Evolutionary conservation across 1,140 invertebrate genomes (phyloP).

Genomic region (Drosophila nebulosa): DNA sequence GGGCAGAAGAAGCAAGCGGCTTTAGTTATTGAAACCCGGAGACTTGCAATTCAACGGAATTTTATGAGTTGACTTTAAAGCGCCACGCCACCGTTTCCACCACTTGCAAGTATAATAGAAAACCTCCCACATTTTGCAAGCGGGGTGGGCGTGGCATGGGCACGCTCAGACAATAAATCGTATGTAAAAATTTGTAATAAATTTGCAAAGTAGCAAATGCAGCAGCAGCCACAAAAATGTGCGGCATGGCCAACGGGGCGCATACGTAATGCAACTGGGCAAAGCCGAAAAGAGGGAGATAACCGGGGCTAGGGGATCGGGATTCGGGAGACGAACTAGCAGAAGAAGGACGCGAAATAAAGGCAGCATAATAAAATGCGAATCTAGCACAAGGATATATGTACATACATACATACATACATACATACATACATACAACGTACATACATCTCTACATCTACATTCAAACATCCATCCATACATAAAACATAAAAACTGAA

Average conservation of each 20-base stretch:
- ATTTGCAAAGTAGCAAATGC: conserved; percentile 77
- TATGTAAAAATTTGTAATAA: conserved; percentile 79
- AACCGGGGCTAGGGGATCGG: neutral
- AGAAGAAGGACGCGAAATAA: neutral
- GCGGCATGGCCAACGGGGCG: conserved; percentile 46
- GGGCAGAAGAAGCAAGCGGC: conserved; percentile 24
- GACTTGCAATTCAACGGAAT: conserved; percentile 14
- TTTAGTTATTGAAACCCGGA: conserved; percentile 58
- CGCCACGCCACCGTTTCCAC: conserved; percentile 3
- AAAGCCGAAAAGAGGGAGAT: conserved; percentile 6
- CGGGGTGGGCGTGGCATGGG: conserved; percentile 1
- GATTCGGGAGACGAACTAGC: conserved; percentile 1
- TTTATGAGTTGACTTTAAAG: conserved; percentile 33
- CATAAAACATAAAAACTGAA: neutral
- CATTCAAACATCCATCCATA: neutral
- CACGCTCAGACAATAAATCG: conserved; percentile 73
- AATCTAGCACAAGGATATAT: conserved; percentile 67
- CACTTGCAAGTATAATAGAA: conserved; percentile 27
- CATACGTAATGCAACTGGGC: conserved; percentile 65
- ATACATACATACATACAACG: conserved; percentile 14
- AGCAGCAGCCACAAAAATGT: conserved; percentile 54
- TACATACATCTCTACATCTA: neutral
- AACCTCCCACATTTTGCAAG: conserved; percentile 14
- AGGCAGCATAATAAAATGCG: conserved; percentile 65
- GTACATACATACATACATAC: conserved; percentile 15